phyloP scores from a whole-genome alignment of 2,888 invertebrate species.

The Lasioglossum marginatum region DNA sequence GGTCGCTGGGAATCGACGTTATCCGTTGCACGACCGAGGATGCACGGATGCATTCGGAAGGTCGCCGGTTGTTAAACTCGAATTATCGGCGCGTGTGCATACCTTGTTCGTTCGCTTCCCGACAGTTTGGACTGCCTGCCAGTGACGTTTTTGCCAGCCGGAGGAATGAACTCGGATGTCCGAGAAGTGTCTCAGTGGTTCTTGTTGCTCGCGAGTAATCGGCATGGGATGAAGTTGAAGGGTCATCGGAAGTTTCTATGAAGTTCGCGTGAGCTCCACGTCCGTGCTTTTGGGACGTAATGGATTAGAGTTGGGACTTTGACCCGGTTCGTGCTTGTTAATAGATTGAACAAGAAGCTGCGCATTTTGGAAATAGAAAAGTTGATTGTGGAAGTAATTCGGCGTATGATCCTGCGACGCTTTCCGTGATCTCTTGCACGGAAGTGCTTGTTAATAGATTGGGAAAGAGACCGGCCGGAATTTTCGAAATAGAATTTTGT shows the following conservation, averaged over 20 bases:
- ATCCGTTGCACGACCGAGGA: neutral
- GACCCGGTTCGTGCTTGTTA: neutral
- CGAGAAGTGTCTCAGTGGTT: neutral
- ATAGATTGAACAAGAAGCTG: neutral
- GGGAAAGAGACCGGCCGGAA: neutral
- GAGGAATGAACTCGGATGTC: neutral
- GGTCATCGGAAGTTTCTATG: neutral
- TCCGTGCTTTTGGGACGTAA: neutral
- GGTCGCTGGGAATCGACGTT: slow-evolving; percentile 4
- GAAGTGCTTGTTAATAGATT: neutral
- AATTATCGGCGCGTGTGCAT: slow-evolving; percentile 5
- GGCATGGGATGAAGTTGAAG: neutral
- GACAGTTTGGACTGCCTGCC: neutral
- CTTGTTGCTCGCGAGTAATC: neutral
- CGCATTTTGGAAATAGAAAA: neutral
- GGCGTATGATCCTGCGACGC: neutral
- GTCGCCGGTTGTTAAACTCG: neutral
- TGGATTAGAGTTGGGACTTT: slow-evolving; percentile 11
- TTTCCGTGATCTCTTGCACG: neutral
- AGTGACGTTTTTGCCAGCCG: slow-evolving; percentile 10
- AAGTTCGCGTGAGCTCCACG: neutral
- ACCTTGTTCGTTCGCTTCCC: neutral
- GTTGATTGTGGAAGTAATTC: neutral
- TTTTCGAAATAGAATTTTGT: neutral
- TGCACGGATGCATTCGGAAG: neutral